phyloP scores from a whole-genome alignment of 2,888 invertebrate genomes.

The Oasisia sp. region DNA sequence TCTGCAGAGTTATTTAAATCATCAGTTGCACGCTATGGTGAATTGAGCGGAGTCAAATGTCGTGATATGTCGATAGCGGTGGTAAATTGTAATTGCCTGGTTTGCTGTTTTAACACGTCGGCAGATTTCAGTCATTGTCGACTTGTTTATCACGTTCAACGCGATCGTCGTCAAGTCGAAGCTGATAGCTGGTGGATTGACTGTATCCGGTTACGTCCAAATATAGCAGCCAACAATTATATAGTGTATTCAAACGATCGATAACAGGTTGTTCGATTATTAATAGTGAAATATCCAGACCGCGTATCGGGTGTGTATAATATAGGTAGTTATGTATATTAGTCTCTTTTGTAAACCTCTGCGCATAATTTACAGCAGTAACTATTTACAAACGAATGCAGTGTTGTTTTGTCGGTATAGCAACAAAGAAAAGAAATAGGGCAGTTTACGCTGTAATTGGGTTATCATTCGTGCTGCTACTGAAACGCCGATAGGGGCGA shows the following conservation, averaged over 20 bases:
- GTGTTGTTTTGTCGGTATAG: not conserved
- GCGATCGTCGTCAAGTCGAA: not conserved
- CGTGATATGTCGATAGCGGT: not conserved
- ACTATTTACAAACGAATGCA: not conserved
- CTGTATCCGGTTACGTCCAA: not conserved
- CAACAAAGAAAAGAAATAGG: not conserved
- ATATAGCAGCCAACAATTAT: not conserved
- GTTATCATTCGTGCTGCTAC: not conserved
- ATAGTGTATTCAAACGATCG: too few relatives aligned
- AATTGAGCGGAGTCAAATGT: not conserved
- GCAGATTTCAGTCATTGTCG: not conserved
- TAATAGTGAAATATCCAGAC: too few relatives aligned
- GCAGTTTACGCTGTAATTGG: not conserved
- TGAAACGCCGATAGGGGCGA: not conserved
- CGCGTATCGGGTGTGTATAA: too few relatives aligned
- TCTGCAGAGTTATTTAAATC: not conserved
- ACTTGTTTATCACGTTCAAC: not conserved
- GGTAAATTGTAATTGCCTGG: not conserved
- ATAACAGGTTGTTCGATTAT: too few relatives aligned
- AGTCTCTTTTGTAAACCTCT: too few relatives aligned
- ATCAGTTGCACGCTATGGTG: not conserved
- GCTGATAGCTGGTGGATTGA: not conserved
- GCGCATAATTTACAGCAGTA: not conserved
- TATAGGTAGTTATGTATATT: too few relatives aligned
- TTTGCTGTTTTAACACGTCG: not conserved